These are phyloP conservation scores for Charina bottae DNA, from an alignment of 2,113 vertebrate species.

Conservation along the genomic window DNA sequence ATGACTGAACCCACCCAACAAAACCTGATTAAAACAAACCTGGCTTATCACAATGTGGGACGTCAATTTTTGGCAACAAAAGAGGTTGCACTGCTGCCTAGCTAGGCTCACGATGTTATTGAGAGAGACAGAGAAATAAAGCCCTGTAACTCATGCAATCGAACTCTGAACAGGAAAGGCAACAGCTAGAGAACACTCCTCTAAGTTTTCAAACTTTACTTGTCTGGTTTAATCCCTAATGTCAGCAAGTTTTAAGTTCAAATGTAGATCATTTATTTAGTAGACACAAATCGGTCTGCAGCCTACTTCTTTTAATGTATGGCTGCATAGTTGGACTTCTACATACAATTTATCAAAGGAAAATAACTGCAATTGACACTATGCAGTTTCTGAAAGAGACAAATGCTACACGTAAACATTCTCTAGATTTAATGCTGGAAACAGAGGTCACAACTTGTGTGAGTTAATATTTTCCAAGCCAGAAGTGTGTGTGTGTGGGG, in stretches of 20 bases:
- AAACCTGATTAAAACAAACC: neutral
- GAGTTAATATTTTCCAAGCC: slow-evolving; percentile 64
- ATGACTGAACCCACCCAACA: neutral
- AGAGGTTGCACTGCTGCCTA: neutral
- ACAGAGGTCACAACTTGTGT: slow-evolving; percentile 60
- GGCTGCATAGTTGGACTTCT: slow-evolving; percentile 45
- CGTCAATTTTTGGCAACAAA: neutral
- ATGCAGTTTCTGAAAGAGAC: slow-evolving; percentile 54
- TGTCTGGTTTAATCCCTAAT: slow-evolving; percentile 58
- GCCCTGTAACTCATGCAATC: neutral
- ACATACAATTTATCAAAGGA: slow-evolving; percentile 61
- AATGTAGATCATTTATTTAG: slow-evolving; percentile 67
- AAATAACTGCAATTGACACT: slow-evolving; percentile 54
- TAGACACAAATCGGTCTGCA: slow-evolving; percentile 62
- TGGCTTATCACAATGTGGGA: neutral
- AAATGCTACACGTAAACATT: slow-evolving; percentile 54
- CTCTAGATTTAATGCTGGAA: slow-evolving; percentile 53
- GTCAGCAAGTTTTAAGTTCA: slow-evolving; percentile 68
- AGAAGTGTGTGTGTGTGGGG: too few species aligned
- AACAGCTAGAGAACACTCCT: slow-evolving; percentile 49
- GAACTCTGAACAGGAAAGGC: slow-evolving; percentile 29
- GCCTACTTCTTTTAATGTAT: slow-evolving; percentile 56
- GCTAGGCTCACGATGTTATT: neutral
- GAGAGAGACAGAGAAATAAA: neutral
- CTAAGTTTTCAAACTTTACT: slow-evolving; percentile 47